These are phyloP conservation scores for Latrodectus hesperus DNA, from an alignment of 2,888 invertebrate species.

Conservation along the genomic window DNA sequence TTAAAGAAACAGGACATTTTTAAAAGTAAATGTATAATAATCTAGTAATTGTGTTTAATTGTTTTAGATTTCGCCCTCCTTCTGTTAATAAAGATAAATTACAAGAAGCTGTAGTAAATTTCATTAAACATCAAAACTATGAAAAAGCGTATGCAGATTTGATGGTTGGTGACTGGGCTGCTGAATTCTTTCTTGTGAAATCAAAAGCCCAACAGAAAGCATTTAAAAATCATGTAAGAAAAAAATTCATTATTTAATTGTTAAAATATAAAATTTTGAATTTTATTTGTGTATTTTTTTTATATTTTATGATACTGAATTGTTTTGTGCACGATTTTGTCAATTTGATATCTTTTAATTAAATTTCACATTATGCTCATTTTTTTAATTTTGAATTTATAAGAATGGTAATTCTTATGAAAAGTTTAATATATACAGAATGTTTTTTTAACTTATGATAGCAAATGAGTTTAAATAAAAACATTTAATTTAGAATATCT, in stretches of 20 bases:
- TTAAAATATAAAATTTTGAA: not conserved
- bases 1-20: not conserved
- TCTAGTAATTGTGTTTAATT: not conserved
- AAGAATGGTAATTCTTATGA: too few species aligned
- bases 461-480: too few species aligned
- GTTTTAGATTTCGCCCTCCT: slow-evolving; percentile 84
- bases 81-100: slow-evolving; percentile 87
- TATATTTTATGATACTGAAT: too few species aligned
- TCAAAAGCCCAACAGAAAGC: slow-evolving; percentile 31
- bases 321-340: too few species aligned
- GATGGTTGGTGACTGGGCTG: slow-evolving; percentile 86
- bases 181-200: slow-evolving; percentile 36
- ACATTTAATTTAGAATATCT: too few species aligned
- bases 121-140: slow-evolving; percentile 90
- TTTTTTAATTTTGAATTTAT: too few species aligned
- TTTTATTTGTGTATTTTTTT: too few species aligned
- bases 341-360: too few species aligned
- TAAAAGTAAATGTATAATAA: not conserved
- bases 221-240: slow-evolving; percentile 54
- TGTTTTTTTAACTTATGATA: too few species aligned
- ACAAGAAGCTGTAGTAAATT: slow-evolving; percentile 87
- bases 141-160: slow-evolving; percentile 88
- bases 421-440: too few species aligned
- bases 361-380: too few species aligned
- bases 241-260: not conserved